These are phyloP conservation scores for Poecilus cupreus DNA, from an alignment of 2,888 invertebrate genomes.

Conservation along the genomic window DNA sequence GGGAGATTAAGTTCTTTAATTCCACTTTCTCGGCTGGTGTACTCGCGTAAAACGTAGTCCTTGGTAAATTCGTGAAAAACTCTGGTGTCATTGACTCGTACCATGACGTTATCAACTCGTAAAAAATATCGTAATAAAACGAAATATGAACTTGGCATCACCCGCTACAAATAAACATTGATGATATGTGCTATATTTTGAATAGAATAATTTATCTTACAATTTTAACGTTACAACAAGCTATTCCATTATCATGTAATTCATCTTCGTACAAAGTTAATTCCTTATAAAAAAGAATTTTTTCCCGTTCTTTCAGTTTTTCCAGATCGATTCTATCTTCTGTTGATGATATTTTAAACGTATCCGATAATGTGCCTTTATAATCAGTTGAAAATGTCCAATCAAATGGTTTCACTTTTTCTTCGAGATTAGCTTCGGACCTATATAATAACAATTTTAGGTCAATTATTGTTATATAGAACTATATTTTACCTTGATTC, in stretches of 20 bases:
- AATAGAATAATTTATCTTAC: slow-evolving; percentile 74
- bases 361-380: slow-evolving; percentile 83
- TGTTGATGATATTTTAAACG: slow-evolving; percentile 78
- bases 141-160: slow-evolving; percentile 96
- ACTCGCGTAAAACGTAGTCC: slow-evolving; percentile 88
- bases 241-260: slow-evolving; percentile 97
- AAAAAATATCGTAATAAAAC: slow-evolving; percentile 93
- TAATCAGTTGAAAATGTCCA: slow-evolving; percentile 98
- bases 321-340: slow-evolving; percentile 90
- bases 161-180: slow-evolving; percentile 80
- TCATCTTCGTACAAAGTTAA: slow-evolving; percentile 98
- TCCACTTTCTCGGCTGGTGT: slow-evolving; percentile 85
- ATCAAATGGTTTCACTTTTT: slow-evolving; percentile 92
- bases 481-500: slow-evolving; percentile 82
- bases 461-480: slow-evolving; percentile 13
- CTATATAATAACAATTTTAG: slow-evolving; percentile 73
- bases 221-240: slow-evolving; percentile 93
- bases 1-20: slow-evolving; percentile 81
- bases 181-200: slow-evolving; percentile 18
- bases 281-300: slow-evolving; percentile 95
- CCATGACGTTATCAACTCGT: slow-evolving; percentile 94
- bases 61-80: slow-evolving; percentile 86
- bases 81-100: slow-evolving; percentile 91
- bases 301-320: slow-evolving; percentile 89
- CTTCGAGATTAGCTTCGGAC: slow-evolving; percentile 80